Evolutionary conservation across 2,888 invertebrate genomes (phyloP).

Genomic region (Bellardia pandia): DNA sequence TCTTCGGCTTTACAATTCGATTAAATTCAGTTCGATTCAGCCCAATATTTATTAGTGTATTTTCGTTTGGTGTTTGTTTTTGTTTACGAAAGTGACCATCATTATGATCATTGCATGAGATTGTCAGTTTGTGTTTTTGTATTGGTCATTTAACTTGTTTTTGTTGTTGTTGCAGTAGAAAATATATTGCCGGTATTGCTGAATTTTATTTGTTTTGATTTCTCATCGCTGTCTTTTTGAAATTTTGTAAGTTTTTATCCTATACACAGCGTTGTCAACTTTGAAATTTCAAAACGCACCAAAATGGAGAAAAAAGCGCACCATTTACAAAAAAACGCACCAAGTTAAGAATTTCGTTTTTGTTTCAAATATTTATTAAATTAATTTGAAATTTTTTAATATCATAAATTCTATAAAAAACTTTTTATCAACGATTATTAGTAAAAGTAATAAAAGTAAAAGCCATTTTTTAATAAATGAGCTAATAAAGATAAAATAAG

Average conservation of each 20-base stretch:
- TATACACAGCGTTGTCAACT: too few relatives aligned
- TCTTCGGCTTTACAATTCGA: constrained; percentile 52
- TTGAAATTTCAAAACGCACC: too few relatives aligned
- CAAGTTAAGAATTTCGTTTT: too few relatives aligned
- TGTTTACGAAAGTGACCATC: constrained; percentile 38
- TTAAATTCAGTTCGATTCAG: constrained; percentile 39
- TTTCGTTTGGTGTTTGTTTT: not conserved
- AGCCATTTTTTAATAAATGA: too few relatives aligned
- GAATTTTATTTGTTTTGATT: not conserved
- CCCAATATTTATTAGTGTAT: constrained; percentile 24
- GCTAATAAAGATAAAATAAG: too few relatives aligned
- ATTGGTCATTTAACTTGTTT: constrained; percentile 10
- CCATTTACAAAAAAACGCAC: too few relatives aligned
- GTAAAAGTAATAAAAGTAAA: too few relatives aligned
- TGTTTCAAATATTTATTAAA: too few relatives aligned
- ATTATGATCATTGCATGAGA: not conserved
- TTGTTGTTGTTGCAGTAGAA: constrained; percentile 9
- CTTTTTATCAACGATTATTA: too few relatives aligned
- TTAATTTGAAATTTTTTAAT: too few relatives aligned
- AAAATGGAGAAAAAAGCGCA: too few relatives aligned
- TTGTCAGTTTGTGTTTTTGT: constrained; percentile 9
- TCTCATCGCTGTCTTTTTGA: not conserved
- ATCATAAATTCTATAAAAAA: too few relatives aligned
- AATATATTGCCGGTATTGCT: constrained; percentile 25
- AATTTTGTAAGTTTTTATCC: not conserved